These are phyloP conservation scores for Branchinecta lindahli DNA, from an alignment of 1,140 invertebrate species.

Conservation along the genomic window DNA sequence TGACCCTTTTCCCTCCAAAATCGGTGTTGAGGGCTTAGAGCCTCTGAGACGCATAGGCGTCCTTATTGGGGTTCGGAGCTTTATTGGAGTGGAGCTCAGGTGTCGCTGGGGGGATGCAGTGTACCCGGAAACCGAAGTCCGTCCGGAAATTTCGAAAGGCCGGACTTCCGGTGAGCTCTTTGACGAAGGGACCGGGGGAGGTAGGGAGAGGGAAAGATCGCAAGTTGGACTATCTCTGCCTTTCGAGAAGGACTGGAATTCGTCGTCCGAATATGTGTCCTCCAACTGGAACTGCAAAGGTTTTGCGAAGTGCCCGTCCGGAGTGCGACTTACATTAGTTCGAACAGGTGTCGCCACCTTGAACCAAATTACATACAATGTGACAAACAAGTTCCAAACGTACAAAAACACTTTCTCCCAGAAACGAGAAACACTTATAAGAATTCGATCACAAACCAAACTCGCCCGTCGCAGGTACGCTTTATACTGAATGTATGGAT, in stretches of 20 bases:
- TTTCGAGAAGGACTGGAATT: background rate
- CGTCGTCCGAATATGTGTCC: conserved; percentile 14
- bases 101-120: background rate
- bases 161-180: background rate
- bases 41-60: background rate
- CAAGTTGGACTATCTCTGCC: background rate
- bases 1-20: background rate
- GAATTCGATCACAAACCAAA: background rate
- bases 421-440: background rate
- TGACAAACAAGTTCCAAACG: conserved; percentile 1
- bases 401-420: background rate
- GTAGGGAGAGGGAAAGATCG: background rate
- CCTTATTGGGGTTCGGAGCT: background rate
- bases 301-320: background rate
- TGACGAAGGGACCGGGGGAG: background rate
- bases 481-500: conserved; percentile 23
- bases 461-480: background rate
- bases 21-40: background rate
- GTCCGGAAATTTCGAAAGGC: background rate
- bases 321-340: background rate
- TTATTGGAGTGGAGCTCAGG: background rate
- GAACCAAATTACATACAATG: background rate
- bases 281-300: background rate
- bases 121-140: background rate
- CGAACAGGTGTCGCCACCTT: background rate